These are phyloP conservation scores for Hirundichthys speculiger DNA, from an alignment of 2,113 vertebrate genomes.

Conservation along the genomic window DNA sequence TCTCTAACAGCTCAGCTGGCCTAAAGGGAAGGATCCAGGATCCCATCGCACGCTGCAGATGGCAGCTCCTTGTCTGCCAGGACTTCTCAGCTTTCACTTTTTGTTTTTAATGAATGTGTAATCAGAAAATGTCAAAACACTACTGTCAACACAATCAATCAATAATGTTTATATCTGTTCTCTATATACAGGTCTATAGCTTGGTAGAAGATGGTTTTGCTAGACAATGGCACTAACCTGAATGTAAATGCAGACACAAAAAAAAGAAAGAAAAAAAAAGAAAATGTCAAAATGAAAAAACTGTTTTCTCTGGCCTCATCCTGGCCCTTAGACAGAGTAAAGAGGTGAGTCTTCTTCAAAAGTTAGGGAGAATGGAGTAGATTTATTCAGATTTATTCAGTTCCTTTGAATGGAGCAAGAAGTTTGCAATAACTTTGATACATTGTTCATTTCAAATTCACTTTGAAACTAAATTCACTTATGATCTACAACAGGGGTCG, in stretches of 20 bases:
- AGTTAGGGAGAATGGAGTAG: neutral
- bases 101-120: constrained; percentile 39
- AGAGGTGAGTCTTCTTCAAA: constrained; percentile 31
- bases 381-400: constrained; percentile 16
- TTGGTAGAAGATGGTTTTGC: too few relatives aligned
- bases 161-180: too few relatives aligned
- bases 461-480: too few relatives aligned
- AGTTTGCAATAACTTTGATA: too few relatives aligned
- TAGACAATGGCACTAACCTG: too few relatives aligned
- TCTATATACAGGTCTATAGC: too few relatives aligned
- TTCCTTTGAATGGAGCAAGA: neutral
- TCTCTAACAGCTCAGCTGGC: constrained; percentile 34
- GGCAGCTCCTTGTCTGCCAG: constrained; percentile 32
- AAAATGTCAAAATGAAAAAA: constrained; percentile 43
- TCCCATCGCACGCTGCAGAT: constrained; percentile 1
- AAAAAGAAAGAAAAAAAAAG: too few relatives aligned
- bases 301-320: constrained; percentile 25
- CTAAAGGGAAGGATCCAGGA: constrained; percentile 14
- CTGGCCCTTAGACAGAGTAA: constrained; percentile 29
- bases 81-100: constrained; percentile 40
- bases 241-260: too few relatives aligned
- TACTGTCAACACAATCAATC: too few relatives aligned
- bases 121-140: too few relatives aligned
- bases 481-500: neutral
- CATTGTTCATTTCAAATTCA: too few relatives aligned